Evolutionary conservation across 2,888 invertebrate genomes (phyloP).

Genomic region (Scaptomyza caliginosa): DNA sequence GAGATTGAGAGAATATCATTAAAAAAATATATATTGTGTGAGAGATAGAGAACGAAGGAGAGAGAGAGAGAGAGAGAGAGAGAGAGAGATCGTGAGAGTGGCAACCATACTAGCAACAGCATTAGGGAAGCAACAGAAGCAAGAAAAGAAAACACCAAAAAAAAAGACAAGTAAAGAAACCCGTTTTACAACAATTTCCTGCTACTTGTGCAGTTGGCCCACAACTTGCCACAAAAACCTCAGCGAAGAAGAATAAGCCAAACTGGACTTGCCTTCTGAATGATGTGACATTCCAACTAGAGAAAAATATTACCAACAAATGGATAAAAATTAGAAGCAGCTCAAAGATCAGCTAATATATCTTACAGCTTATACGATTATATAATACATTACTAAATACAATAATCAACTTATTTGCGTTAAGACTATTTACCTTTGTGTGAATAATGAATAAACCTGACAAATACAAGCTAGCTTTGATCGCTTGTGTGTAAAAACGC

Average conservation of each 20-base stretch:
- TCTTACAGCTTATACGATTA: slow-evolving; percentile 44
- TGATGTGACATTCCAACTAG: slow-evolving; percentile 70
- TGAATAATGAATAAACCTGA: slow-evolving; percentile 69
- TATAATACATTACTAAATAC: too few relatives aligned
- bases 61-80: slow-evolving; percentile 3
- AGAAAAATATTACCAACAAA: slow-evolving; percentile 13
- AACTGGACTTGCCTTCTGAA: slow-evolving; percentile 69
- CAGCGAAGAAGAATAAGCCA: slow-evolving; percentile 41
- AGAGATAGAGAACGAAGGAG: slow-evolving; percentile 4
- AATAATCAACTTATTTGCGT: too few relatives aligned
- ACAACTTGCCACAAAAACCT: slow-evolving; percentile 35
- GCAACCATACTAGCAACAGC: slow-evolving; percentile 54
- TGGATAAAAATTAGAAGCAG: neutral
- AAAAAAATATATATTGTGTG: too few relatives aligned
- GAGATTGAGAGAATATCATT: slow-evolving; percentile 1
- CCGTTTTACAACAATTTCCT: slow-evolving; percentile 76
- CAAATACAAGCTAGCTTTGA: slow-evolving; percentile 28
- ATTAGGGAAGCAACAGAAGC: slow-evolving; percentile 38
- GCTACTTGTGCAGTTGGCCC: slow-evolving; percentile 61
- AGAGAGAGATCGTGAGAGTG: slow-evolving; percentile 9
- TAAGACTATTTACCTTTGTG: too few relatives aligned
- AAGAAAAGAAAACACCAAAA: slow-evolving; percentile 48
- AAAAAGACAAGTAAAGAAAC: slow-evolving; percentile 65
- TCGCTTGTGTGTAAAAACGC: slow-evolving; percentile 36
- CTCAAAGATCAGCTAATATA: slow-evolving; percentile 22